Base-by-base conservation (phyloP, 2,797 vertebrate genomes). In the Gymnodraco acuticeps region DNA sequence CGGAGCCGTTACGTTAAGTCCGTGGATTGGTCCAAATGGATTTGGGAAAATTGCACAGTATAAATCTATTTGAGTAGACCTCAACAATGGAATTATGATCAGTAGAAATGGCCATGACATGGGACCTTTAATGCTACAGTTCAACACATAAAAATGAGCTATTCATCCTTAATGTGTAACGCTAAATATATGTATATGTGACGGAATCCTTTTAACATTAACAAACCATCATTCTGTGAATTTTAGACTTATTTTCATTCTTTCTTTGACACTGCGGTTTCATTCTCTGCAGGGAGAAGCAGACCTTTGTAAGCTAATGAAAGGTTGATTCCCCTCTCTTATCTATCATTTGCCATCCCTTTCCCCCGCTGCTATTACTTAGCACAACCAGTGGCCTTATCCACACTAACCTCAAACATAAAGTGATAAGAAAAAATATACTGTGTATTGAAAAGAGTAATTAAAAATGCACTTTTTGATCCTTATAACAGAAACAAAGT, bases 221-320 rank as follows among this genome's bases (percentile, higher is more conserved):
- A 46, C 31, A 50, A 19, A 61, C 14, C 43, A 59, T 20, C 23
- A 11, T 54, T 66, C n/a, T 70, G 17, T 68, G 16, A 66, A 13
- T 31, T 51, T 15, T 7, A 15, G 33, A 19, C 12, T 42, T 17
- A 42, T 43, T 67, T 59, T 10, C 15, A 56, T 17, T 48, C 43
- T 31, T 69, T 19, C 7, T 3, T 9, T 8, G 20, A 45, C 31
- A 47, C 38, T 11, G 1, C 43, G 1, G 6, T 55, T 70, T 68
- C 19, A 17, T 33, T 53, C 10, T 48, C 4, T n/a, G n/a, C n/a
- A n/a, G n/a, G n/a, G n/a, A n/a, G n/a, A n/a, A 50, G 10, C 7
- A 15, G 51, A 63, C 41, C 13, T 62, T 53, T 51, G 17, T 64
- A n/a, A 33, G 20, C 54, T 75, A 70, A 67, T 47, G 8, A 2